phyloP scores from a whole-genome alignment of 2,113 vertebrate species.

The Thalassarche chlororhynchos region DNA sequence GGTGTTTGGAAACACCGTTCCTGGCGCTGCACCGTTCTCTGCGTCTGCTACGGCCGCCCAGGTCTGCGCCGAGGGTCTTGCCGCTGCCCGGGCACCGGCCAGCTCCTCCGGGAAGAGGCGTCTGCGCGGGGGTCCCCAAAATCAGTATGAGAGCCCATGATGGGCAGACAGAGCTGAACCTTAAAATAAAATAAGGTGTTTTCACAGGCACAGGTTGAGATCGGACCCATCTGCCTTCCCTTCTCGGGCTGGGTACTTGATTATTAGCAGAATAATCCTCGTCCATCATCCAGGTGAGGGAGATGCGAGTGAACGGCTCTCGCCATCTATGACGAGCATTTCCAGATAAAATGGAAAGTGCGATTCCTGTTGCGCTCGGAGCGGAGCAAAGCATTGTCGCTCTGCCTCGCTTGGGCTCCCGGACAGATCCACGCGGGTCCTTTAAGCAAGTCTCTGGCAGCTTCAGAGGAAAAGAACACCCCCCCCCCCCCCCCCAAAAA shows the following conservation, averaged over 20 bases:
- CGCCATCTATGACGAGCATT: accelerated
- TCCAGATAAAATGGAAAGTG: background rate
- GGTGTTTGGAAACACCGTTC: background rate
- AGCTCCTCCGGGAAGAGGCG: background rate
- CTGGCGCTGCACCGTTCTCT: background rate
- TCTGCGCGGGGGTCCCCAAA: accelerated
- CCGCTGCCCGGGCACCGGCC: background rate
- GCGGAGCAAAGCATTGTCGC: background rate
- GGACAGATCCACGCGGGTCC: background rate
- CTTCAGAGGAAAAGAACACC: background rate
- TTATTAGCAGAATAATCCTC: background rate
- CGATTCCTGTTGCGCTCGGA: accelerated
- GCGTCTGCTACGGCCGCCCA: accelerated
- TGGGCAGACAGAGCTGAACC: background rate
- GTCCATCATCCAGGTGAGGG: accelerated
- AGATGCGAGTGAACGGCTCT: accelerated
- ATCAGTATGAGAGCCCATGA: accelerated
- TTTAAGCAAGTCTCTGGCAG: background rate
- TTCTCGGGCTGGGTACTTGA: too few species aligned
- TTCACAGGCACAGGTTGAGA: background rate
- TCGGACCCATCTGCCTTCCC: accelerated
- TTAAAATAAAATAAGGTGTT: background rate
- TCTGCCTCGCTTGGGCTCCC: background rate
- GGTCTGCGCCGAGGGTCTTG: background rate
- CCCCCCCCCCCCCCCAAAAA: background rate